Evolutionary conservation across 2,888 invertebrate species (phyloP), one percentile per base, ranked within the genome.

Genomic region (Notodonta dromedarius): DNA sequence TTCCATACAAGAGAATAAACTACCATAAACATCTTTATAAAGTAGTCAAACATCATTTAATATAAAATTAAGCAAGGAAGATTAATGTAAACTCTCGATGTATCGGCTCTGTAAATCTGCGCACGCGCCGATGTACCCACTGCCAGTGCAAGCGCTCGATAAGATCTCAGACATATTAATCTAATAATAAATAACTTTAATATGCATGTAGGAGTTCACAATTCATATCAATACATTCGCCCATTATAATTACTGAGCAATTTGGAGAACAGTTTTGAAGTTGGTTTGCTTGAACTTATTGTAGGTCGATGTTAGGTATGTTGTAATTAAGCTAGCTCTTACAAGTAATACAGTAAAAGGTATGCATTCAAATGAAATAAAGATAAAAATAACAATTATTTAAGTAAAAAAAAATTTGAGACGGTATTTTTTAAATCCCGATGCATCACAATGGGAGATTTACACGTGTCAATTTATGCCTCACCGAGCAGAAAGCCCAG

Each of bases 151-250:
- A 65, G 58, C 58, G 63, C 60, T 1, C 56, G 84, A 84, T 84
- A 79, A 75, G 57, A 83, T 84, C 84, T 77, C 59, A 67, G 73
- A 81, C 76, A 74, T 79, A 79, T 79, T 80, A 78, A 81, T 80
- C 69, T 74, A 69, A 74, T 78, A 77, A 83, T 82, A 83, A 81
- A 79, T 80, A 79, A 78, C 72, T 65, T 65, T 78, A 79, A 77
- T 77, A 79, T 76, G 68, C 74, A 76, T 71, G 82, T 78, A 76
- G 70, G 74, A 73, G 76, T 74, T 69, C 62, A 69, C 70, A 73
- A 73, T 78, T 64, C 57, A 66, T 60, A 71, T 73, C 62, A 67
- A 70, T 66, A 70, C 62, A 71, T 71, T 75, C 75, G 63, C 67
- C 74, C 73, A 75, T 77, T 74, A 71, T 81, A 78, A 82, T 82